Evolutionary conservation across 2,113 vertebrate species (phyloP), one percentile per base, ranked within the genome.

Genomic region (Drymodes brunneopygia): DNA sequence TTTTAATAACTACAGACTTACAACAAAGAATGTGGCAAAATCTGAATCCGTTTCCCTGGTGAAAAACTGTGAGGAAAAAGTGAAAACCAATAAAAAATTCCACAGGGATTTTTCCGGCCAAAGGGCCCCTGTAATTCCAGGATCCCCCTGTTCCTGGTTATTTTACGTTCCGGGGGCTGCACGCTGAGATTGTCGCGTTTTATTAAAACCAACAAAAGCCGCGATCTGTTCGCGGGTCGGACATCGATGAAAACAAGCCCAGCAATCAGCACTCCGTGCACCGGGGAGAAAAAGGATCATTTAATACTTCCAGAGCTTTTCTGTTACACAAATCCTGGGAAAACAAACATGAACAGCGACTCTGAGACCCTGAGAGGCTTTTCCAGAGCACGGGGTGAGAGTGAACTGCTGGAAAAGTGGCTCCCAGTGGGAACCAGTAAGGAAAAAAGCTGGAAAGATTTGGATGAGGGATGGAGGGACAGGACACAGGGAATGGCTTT

Each of bases 151-250:
- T 22, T 84, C 54, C 86, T 78, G 51, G 60, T 65, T 75, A 17
- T 40, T 40, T 81, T 47, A 8, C 67, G 31, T 74, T 61, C 40
- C 60, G 10, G 4, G 1, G 23, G 69, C 64, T 85, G 61, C 83
- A 9, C 5, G 61, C 75, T 60, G 64, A 69, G 91, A 73, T 70
- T 65, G 87, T 65, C 78, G 35, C 57, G 4, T 92, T 67, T 20
- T 18, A 86, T 92, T 91, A 91, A 88, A 95, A 81, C 62, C 82
- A 86, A 84, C 81, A 79, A 74, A 67, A 36, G 69, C 53, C 9
- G 29, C 53, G 33, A 72, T 83, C 72, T 80, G 58, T 77, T 88
- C 53, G 42, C 65, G 40, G 81, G 66, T 92, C 89, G 75, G 81
- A 69, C 89, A 85, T 85, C 70, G 40, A 89, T 86, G 84, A 92